Percentiles rank a stretch among this genome's conserved stretches.
Conservation (phyloP, 1,140 invertebrate species). For the Drosophila fuyamai region DNA sequence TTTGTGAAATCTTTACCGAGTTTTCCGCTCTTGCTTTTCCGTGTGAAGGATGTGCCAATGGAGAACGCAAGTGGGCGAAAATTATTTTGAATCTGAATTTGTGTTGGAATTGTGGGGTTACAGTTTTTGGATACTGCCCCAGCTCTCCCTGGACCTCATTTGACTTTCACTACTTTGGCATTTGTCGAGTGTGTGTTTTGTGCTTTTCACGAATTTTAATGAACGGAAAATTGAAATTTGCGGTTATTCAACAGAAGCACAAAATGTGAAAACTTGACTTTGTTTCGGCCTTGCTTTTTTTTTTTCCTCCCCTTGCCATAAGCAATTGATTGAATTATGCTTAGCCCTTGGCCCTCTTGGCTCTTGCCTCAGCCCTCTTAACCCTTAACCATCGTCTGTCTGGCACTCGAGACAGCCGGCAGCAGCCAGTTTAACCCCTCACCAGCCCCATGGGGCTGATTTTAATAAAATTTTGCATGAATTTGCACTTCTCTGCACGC, state of each 20-base stretch:
- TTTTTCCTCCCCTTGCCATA: neutral
- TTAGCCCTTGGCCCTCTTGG: neutral
- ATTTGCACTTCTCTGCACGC: conserved; percentile 50
- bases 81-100: conserved; percentile 28
- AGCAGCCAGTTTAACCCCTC: neutral
- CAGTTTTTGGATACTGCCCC: neutral
- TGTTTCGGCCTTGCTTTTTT: conserved; percentile 11
- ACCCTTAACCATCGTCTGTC: neutral
- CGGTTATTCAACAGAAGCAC: conserved; percentile 46
- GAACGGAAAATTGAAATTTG: conserved; percentile 75
- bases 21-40: conserved; percentile 30
- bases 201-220: conserved; percentile 75
- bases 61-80: conserved; percentile 24
- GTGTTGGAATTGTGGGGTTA: neutral
- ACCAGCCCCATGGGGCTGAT: conserved; percentile 20
- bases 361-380: neutral
- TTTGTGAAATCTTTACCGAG: conserved; percentile 71
- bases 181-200: conserved; percentile 21
- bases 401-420: conserved; percentile 10
- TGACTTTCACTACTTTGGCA: conserved; percentile 45
- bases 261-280: conserved; percentile 27
- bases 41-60: conserved; percentile 39
- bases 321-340: conserved; percentile 68
- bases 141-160: no score
- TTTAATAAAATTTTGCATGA: conserved; percentile 65